These are phyloP conservation scores for Drosophila nigritarsus DNA, from an alignment of 2,888 invertebrate species.

Conservation along the genomic window DNA sequence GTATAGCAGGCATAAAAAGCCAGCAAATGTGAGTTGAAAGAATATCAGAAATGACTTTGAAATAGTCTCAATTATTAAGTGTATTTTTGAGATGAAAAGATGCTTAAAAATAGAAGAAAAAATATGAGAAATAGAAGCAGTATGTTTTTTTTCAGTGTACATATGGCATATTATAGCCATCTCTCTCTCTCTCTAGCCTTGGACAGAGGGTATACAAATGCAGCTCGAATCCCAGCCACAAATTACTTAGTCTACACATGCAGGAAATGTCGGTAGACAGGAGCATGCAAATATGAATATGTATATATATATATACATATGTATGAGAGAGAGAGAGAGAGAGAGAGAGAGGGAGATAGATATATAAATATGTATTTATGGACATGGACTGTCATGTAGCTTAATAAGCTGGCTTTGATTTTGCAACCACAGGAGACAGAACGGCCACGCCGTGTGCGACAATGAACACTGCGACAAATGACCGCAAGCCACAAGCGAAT, in stretches of 20 bases:
- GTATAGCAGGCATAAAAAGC: not conserved
- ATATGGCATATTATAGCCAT: not conserved
- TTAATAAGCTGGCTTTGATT: conserved; percentile 64
- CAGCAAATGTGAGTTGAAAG: not conserved
- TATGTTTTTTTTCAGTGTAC: not conserved
- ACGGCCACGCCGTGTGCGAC: conserved; percentile 11
- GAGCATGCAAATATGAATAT: conserved; percentile 25
- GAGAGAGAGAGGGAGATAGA: conserved; percentile 11
- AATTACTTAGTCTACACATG: conserved; percentile 59
- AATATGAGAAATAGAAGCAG: not conserved
- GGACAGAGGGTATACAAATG: conserved; percentile 21
- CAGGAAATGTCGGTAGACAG: conserved; percentile 46
- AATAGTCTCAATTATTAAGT: not conserved
- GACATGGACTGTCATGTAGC: conserved; percentile 52
- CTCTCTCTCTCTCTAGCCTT: not conserved
- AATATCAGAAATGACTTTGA: not conserved
- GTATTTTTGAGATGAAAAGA: not conserved
- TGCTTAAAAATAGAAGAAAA: not conserved
- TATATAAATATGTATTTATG: conserved; percentile 48
- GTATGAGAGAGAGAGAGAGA: conserved; percentile 14
- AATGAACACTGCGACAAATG: conserved; percentile 49
- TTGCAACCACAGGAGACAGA: conserved; percentile 46
- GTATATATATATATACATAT: conserved; percentile 12
- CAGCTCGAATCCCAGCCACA: conserved; percentile 34
- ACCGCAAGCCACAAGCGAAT: conserved; percentile 49